phyloP scores from a whole-genome alignment of 2,113 vertebrate species.

The Nycticryphes semicollaris region DNA sequence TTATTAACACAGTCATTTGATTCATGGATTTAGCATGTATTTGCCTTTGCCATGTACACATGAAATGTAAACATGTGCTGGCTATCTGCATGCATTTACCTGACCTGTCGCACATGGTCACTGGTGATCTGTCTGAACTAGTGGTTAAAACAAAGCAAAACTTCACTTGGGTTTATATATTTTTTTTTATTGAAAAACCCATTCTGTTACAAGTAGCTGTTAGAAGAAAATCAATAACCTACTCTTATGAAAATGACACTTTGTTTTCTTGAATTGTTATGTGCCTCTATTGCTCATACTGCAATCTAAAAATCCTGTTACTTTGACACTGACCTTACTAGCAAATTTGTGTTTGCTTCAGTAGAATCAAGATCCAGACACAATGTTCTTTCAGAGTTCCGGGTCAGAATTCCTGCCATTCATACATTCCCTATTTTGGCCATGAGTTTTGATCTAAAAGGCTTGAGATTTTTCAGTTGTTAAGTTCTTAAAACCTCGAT shows the following conservation, averaged over 20 bases:
- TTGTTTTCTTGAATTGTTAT: background rate
- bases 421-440: background rate
- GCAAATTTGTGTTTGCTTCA: background rate
- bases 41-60: background rate
- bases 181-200: background rate
- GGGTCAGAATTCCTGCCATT: background rate
- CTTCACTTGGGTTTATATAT: background rate
- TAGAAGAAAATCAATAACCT: background rate
- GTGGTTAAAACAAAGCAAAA: background rate
- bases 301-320: background rate
- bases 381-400: background rate
- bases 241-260: background rate
- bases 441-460: background rate
- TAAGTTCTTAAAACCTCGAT: background rate
- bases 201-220: background rate
- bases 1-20: background rate
- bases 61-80: background rate
- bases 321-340: background rate
- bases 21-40: background rate
- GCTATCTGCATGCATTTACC: background rate
- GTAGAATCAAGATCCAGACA: background rate
- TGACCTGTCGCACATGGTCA: background rate
- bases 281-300: background rate
- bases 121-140: background rate
- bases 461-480: background rate